Evolutionary conservation across 2,797 vertebrate genomes (phyloP), one percentile per base, ranked within the genome.

Genomic region (Bucorvus abyssinicus): DNA sequence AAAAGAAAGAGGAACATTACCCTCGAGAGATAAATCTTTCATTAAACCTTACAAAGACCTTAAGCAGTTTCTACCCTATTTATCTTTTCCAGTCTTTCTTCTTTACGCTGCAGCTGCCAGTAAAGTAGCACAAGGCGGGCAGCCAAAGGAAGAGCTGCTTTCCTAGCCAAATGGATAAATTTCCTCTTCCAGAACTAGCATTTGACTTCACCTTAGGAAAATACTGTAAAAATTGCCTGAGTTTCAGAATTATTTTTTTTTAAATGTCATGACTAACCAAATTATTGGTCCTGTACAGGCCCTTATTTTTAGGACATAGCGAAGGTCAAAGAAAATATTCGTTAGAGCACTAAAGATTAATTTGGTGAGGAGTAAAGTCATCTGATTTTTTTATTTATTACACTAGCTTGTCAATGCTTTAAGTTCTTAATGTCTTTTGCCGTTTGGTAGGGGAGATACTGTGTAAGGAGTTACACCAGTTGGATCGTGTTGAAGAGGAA

Each of bases 11-110:
- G 71, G 96, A 96, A 96, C 95, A 83, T 97, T 96, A 93, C 91
- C 94, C 97, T 97, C 93, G 47, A 95, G 95, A 98, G 97, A 98
- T 96, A 98, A 98, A 98, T 97, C 96, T 97, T 97, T 95, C 97
- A 97, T 97, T 97, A 98, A 97, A 97, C 87, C 98, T 97, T 96
- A 93, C 97, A 94, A 94, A 97, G 97, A 96, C 96, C 94, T 96
- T 95, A 97, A 95, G 93, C 94, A 83, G 74, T 89, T 93, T 96
- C 93, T 95, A 52, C 16, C 89, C 83, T 94, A 97, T 97, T 97
- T 96, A 94, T 98, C 97, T 98, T 91, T 63, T 38, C 52, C 63
- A 60, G 92, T 50, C 91, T 95, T 45, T 92, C 73, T 80, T 93
- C 68, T 86, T 84, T 91, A 68, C 60, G 71, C 42, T 96, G 85